Percentiles rank a stretch among this genome's conserved stretches.
Conservation (phyloP, 2,113 vertebrate species). For the Psittacara wagleri region DNA sequence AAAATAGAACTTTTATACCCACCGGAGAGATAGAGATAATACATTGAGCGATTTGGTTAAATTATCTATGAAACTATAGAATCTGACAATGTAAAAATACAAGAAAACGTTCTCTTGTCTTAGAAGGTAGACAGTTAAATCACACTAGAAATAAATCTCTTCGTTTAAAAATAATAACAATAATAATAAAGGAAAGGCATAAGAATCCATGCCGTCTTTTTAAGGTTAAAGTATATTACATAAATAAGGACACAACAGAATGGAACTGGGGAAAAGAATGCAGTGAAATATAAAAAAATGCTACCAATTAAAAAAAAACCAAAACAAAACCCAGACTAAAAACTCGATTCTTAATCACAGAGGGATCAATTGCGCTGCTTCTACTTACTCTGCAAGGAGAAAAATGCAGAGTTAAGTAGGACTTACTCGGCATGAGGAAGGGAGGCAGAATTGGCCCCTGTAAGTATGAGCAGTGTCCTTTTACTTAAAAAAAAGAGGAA, state of each 20-base stretch:
- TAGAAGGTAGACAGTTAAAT: constrained; percentile 93
- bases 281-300: constrained; percentile 96
- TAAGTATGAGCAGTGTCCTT: constrained; percentile 78
- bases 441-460: constrained; percentile 60
- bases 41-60: constrained; percentile 94
- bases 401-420: constrained; percentile 20
- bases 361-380: constrained; percentile 52
- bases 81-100: constrained; percentile 99
- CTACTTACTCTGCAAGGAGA: constrained; percentile 36
- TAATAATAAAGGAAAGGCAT: constrained; percentile 80
- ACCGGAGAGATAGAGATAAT: constrained; percentile 89
- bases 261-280: constrained; percentile 75
- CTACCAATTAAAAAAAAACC: constrained; percentile 86
- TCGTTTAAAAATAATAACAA: constrained; percentile 74
- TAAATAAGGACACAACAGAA: constrained; percentile 92
- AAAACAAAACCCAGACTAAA: constrained; percentile 70
- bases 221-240: constrained; percentile 89
- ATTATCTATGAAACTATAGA: constrained; percentile 99
- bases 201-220: constrained; percentile 84
- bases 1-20: constrained; percentile 99
- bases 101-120: constrained; percentile 94
- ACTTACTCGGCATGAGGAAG: constrained; percentile 23
- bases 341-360: constrained; percentile 74
- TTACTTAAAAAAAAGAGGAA: constrained; percentile 25
- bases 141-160: constrained; percentile 85